Base-by-base conservation (phyloP, 2,797 vertebrate species). In the Tenualosa thibaudeaui region DNA sequence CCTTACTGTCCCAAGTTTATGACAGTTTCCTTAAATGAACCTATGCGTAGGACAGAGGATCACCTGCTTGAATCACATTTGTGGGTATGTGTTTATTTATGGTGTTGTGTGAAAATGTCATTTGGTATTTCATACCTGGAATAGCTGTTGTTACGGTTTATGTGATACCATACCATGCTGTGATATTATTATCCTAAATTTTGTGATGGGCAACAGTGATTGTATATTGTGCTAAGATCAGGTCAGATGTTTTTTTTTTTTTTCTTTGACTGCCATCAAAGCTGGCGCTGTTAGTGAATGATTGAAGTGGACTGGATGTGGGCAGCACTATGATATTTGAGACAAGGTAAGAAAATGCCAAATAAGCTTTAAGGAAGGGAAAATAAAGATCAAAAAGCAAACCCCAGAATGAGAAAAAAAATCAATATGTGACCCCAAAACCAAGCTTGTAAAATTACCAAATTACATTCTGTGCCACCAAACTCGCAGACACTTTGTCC, bases 261-360 rank as follows among this genome's bases (percentile, higher is more conserved):
- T 31, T 31, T 31, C 1, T 89, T 91, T 91, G 92, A 91, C 82
- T 90, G 83, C 87, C 24, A 24, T 87, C 86, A 90, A 86, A 90
- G 78, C 89, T 90, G 85, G 86, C 87, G 9, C 89, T 86, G 89
- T 86, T 86, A 89, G 85, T 91, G 91, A 95, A 93, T 91, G 94
- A 94, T 95, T 92, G 89, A 94, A 94, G 88, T 3, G 9, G 86
- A 83, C 92, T 92, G 93, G 90, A 93, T 91, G 90, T 90, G 84
- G 0, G 60, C 88, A 26, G 90, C 88, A 89, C 58, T 84, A 40
- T 88, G 90, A 91, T 91, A 87, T 85, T 88, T 86, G 86, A 86
- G 92, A 93, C 50, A 9, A 8, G 10, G 50, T 9, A 88, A 88
- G 90, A 93, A 90, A 85, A 87, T 91, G 86, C 92, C 92, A 92